phyloP scores from a whole-genome alignment of 2,113 vertebrate genomes.

The Chaenogobius annularis region DNA sequence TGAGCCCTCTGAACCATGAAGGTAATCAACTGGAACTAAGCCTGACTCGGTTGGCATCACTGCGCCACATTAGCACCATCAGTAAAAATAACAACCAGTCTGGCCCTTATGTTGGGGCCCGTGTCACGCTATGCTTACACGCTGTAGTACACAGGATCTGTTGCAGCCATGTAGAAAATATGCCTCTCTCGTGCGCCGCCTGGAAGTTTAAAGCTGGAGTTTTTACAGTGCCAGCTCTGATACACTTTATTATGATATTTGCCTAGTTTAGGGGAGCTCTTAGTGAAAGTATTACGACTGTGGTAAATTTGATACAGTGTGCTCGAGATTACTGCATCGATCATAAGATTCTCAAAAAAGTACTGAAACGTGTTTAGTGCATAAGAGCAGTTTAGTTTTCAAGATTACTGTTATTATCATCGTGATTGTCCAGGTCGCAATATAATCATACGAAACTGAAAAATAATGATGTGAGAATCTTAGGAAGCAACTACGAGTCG shows the following conservation, averaged over 20 bases:
- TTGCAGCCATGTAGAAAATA: slow-evolving; percentile 24
- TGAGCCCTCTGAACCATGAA: slow-evolving; percentile 61
- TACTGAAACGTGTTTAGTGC: background rate
- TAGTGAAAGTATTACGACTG: background rate
- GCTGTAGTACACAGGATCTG: slow-evolving; percentile 28
- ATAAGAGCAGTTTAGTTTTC: background rate
- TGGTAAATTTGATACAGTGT: background rate
- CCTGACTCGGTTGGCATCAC: slow-evolving; percentile 60
- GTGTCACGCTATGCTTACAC: slow-evolving; percentile 60
- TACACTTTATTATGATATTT: slow-evolving; percentile 6
- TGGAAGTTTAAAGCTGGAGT: slow-evolving; percentile 12
- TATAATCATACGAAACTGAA: too few species aligned
- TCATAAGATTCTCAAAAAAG: background rate
- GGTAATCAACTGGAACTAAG: slow-evolving; percentile 73
- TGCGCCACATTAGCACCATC: slow-evolving; percentile 70
- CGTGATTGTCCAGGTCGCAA: too few species aligned
- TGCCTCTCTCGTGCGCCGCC: background rate
- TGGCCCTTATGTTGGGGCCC: slow-evolving; percentile 51
- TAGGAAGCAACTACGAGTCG: too few species aligned
- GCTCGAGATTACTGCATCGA: background rate
- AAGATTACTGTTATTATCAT: too few species aligned
- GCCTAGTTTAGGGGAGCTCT: slow-evolving; percentile 2
- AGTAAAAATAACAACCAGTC: slow-evolving; percentile 77
- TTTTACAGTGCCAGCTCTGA: background rate
- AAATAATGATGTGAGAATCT: too few species aligned